Percentiles rank a stretch among this genome's conserved stretches.
Evolutionary conservation across 2,113 vertebrate genomes (phyloP).

Genomic region (Thalassarche chlororhynchos): DNA sequence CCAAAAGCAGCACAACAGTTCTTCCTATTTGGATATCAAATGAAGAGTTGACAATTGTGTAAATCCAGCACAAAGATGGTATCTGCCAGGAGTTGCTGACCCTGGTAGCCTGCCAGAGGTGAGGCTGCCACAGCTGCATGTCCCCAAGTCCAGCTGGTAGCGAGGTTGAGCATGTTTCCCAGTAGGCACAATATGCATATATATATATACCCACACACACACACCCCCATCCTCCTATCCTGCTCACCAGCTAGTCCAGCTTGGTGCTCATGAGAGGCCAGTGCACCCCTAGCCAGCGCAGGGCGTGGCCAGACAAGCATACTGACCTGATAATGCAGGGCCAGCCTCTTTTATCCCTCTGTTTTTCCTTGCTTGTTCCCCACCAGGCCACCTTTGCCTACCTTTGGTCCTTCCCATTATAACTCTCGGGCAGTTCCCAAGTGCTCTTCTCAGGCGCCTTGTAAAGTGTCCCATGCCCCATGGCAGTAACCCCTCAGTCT

Average conservation of each 20-base stretch:
- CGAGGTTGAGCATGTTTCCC: not conserved
- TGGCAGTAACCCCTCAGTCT: not conserved
- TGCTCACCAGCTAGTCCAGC: not conserved
- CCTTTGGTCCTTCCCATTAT: not conserved
- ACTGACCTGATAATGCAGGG: not conserved
- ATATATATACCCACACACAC: too few relatives aligned
- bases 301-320: not conserved
- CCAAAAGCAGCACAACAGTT: not conserved
- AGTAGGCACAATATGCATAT: not conserved
- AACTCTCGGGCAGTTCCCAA: not conserved
- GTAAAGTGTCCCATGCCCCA: not conserved
- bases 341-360: not conserved
- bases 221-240: accelerated
- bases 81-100: not conserved
- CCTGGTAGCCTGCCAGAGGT: not conserved
- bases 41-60: not conserved
- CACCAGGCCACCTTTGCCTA: not conserved
- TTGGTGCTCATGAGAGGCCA: not conserved
- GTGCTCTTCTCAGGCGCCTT: not conserved
- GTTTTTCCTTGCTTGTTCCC: not conserved
- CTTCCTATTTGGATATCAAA: not conserved
- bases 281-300: not conserved
- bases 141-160: too few relatives aligned
- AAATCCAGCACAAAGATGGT: not conserved
- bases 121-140: not conserved